Base-by-base conservation (phyloP, 1,140 invertebrate genomes). In the Leguminivora glycinivorella region DNA sequence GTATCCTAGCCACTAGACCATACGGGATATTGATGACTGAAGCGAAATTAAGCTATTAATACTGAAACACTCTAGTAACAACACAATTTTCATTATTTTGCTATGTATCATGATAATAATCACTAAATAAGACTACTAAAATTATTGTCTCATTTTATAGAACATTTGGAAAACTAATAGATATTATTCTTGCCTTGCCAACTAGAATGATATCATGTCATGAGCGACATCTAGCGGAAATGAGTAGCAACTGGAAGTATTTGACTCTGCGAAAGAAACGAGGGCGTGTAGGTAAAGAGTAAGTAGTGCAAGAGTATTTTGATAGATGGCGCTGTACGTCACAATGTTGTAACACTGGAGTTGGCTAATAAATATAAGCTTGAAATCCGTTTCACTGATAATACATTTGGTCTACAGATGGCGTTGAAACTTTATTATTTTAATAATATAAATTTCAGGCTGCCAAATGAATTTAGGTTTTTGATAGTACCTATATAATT, bases 1-100 rank as follows among this genome's bases (percentile, higher is more conserved):
- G 58, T 63, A 63, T 63, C 58, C 58, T 63, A 63, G 58, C 58
- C 58, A 63, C 58, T 63, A 63, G 58, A 63, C 58, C 58, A 63
- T 63, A 63, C 58, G 58, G 58, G 58, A 63, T 52, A n/a, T 29
- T 63, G 26, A 1, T 0, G 1, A 19, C n/a, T 1, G 0, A 0
- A n/a, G 9, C n/a, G 29, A 63, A 63, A 31, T 58, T 58, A 19
- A 22, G 0, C 7, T 22, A 2, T 4, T 10, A 3, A 2, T 22
- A 9, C 7, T 52, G 0, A 52, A 22, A 9, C 6, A 0, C 0
- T 0, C 0, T 52, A 22, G 22, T 52, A 22, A 52, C 22, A 52
- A 52, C 9, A 22, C 5, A 2, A 7, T 52, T 52, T 47, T 47
- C 4, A 22, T 19, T 52, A 5, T 52, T 52, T 19, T 52, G 7